phyloP scores from a whole-genome alignment of 2,113 vertebrate species.

The Syngnathus scovelli region DNA sequence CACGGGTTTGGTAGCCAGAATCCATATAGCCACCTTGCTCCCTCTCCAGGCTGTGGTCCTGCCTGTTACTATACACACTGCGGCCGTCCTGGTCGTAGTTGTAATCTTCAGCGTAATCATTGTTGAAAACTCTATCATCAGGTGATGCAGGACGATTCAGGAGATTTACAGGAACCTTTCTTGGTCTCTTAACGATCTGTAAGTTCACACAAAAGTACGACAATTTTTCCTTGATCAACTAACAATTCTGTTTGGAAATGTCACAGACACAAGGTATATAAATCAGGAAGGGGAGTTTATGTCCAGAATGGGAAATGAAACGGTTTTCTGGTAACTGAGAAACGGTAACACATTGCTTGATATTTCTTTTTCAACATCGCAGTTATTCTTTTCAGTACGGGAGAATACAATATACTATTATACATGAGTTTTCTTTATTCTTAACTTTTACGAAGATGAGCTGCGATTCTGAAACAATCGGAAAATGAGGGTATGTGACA shows the following conservation, averaged over 20 bases:
- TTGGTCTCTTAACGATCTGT: conserved; percentile 86
- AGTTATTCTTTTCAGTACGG: too few relatives aligned
- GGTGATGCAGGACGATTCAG: conserved; percentile 72
- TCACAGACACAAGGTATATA: neutral
- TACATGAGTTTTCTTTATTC: too few relatives aligned
- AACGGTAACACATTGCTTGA: too few relatives aligned
- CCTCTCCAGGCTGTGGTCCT: conserved; percentile 65
- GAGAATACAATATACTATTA: too few relatives aligned
- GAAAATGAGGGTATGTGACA: too few relatives aligned
- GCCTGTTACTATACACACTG: conserved; percentile 77
- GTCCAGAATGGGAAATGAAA: neutral
- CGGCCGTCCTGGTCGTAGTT: conserved; percentile 71
- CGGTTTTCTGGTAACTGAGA: neutral
- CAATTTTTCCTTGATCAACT: neutral
- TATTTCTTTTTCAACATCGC: neutral
- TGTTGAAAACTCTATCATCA: conserved; percentile 77
- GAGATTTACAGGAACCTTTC: conserved; percentile 73
- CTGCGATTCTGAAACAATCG: too few relatives aligned
- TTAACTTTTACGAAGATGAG: too few relatives aligned
- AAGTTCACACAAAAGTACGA: conserved; percentile 9
- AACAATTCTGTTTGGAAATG: neutral
- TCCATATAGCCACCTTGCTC: conserved; percentile 60
- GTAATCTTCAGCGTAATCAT: conserved; percentile 80
- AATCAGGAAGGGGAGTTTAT: neutral
- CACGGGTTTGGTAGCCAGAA: conserved; percentile 62